Conservation (phyloP, 2,113 vertebrate species). For the Pluvialis apricaria region DNA sequence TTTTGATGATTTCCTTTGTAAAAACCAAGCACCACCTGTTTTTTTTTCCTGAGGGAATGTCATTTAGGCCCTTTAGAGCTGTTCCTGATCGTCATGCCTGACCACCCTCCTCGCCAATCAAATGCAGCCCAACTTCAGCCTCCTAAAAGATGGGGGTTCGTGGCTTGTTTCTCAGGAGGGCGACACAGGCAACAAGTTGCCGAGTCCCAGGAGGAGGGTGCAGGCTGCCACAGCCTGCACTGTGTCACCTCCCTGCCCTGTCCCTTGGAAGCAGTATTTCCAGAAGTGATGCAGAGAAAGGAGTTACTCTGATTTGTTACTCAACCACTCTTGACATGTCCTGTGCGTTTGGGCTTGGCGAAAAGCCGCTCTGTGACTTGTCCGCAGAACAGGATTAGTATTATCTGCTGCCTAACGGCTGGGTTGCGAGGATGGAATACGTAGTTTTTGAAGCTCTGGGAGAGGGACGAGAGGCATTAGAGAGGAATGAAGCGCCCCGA, state of each 20-base stretch:
- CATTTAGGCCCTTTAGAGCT: neutral
- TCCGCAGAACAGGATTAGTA: neutral
- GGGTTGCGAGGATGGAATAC: neutral
- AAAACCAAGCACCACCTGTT: neutral
- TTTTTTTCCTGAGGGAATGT: neutral
- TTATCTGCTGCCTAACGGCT: neutral
- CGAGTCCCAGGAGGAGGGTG: neutral
- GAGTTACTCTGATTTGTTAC: neutral
- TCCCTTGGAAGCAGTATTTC: neutral
- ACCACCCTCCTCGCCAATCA: neutral
- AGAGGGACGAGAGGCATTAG: neutral
- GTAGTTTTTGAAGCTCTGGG: neutral
- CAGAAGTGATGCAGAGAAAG: neutral
- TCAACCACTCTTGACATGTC: neutral
- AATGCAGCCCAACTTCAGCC: neutral
- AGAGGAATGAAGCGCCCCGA: neutral
- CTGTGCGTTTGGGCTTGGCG: neutral
- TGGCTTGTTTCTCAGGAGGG: neutral
- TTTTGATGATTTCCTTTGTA: neutral
- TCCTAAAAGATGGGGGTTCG: neutral
- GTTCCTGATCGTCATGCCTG: neutral
- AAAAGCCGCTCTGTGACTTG: neutral
- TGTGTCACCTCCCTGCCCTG: accelerated
- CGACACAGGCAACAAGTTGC: accelerated
- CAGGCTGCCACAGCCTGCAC: neutral